Conservation (phyloP, 2,797 vertebrate species). For the Apogon talboti region DNA sequence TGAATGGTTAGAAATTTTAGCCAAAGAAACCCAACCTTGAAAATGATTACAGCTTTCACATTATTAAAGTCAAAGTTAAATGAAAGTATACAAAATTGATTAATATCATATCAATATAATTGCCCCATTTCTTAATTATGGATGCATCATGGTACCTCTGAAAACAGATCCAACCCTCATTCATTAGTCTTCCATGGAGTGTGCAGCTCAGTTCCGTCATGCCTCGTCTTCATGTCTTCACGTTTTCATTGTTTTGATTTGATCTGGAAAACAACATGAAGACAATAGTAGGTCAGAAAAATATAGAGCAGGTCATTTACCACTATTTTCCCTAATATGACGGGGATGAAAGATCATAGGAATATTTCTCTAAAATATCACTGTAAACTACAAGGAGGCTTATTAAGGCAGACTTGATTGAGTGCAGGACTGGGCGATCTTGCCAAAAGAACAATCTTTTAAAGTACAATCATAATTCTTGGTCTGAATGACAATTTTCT, state of each 20-base stretch:
- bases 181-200: conserved; percentile 7
- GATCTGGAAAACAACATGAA: conserved; percentile 71
- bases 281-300: conserved; percentile 4
- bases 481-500: too few relatives aligned
- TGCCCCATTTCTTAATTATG: not conserved
- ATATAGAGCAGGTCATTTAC: not conserved
- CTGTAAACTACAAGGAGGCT: not conserved
- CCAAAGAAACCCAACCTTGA: too few relatives aligned
- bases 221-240: conserved; percentile 64
- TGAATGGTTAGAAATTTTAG: too few relatives aligned
- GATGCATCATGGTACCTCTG: conserved; percentile 21
- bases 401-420: not conserved
- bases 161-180: conserved; percentile 15
- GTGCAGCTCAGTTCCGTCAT: not conserved
- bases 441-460: too few relatives aligned
- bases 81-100: not conserved
- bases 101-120: not conserved
- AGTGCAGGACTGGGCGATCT: too few relatives aligned
- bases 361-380: not conserved
- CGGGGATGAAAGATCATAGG: not conserved
- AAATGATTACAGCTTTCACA: too few relatives aligned
- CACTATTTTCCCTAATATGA: not conserved
- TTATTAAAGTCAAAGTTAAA: too few relatives aligned
- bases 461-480: too few relatives aligned
- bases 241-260: conserved; percentile 84